Evolutionary conservation across 2,113 vertebrate species (phyloP).

Genomic region (Anoura caudifer): DNA sequence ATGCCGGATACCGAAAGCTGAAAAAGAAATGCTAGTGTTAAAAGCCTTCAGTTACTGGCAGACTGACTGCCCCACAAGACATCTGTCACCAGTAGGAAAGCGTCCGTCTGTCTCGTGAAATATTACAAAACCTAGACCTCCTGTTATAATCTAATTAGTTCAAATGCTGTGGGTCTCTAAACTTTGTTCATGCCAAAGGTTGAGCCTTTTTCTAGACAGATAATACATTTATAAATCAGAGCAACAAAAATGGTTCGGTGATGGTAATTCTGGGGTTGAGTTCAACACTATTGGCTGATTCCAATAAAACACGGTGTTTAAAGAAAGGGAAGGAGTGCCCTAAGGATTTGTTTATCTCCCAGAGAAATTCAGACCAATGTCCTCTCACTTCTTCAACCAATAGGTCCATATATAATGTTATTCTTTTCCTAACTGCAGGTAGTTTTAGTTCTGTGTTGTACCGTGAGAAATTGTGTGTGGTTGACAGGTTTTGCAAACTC

Average conservation of each 20-base stretch:
- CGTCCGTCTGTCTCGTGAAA: constrained; percentile 36
- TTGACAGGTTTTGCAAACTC: background rate
- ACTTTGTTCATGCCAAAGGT: constrained; percentile 17
- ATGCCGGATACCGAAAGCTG: background rate
- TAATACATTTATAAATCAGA: constrained; percentile 63
- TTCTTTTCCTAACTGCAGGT: background rate
- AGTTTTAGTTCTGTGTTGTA: background rate
- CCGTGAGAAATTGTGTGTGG: background rate
- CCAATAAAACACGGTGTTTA: constrained; percentile 32
- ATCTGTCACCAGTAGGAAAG: constrained; percentile 1
- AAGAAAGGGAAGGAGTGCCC: background rate
- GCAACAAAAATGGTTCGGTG: constrained; percentile 12
- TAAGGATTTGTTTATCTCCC: constrained; percentile 48
- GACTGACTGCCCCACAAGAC: constrained; percentile 17
- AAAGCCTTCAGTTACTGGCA: background rate
- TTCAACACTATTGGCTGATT: constrained; percentile 31
- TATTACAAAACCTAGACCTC: constrained; percentile 39
- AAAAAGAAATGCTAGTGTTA: constrained; percentile 20
- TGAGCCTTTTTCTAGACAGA: constrained; percentile 38
- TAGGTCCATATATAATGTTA: background rate
- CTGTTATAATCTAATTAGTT: constrained; percentile 40
- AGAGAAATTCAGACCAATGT: background rate
- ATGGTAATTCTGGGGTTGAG: background rate
- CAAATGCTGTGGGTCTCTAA: background rate
- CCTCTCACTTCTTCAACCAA: background rate